Conservation (phyloP, 2,113 vertebrate genomes). For the Dromiciops gliroides region DNA sequence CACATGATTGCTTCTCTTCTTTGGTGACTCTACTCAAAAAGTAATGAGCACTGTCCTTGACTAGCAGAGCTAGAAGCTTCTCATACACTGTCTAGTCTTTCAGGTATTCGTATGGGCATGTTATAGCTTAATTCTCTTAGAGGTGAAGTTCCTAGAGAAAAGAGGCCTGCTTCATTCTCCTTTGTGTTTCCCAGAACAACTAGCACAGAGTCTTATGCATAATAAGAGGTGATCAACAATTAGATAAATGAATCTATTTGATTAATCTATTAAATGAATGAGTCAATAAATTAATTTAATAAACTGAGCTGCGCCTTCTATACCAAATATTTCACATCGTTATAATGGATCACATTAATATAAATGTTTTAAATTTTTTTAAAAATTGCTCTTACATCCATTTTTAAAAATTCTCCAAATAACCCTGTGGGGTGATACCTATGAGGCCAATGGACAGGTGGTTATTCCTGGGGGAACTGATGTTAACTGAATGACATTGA, state of each 20-base stretch:
- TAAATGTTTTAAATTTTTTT: background rate
- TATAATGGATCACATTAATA: background rate
- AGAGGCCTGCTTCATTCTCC: too few species aligned
- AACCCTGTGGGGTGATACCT: background rate
- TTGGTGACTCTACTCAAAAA: background rate
- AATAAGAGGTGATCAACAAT: background rate
- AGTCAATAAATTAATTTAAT: background rate
- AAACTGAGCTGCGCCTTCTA: background rate
- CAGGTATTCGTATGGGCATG: too few species aligned
- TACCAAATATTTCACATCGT: background rate
- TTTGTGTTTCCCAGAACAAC: too few species aligned
- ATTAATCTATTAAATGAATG: background rate
- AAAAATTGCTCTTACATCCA: background rate
- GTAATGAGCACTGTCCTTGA: background rate
- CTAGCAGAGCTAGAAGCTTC: too few species aligned
- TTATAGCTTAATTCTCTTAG: too few species aligned
- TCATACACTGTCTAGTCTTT: too few species aligned
- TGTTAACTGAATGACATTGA: background rate
- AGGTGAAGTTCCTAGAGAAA: too few species aligned
- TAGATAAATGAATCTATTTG: background rate
- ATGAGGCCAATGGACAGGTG: background rate
- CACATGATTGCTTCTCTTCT: background rate
- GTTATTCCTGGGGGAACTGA: background rate
- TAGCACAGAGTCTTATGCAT: too few species aligned
- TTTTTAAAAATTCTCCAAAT: background rate